Percentiles rank a stretch among this genome's conserved stretches.
phyloP scores from a whole-genome alignment of 2,888 invertebrate genomes.

The Drosophila prostipennis region DNA sequence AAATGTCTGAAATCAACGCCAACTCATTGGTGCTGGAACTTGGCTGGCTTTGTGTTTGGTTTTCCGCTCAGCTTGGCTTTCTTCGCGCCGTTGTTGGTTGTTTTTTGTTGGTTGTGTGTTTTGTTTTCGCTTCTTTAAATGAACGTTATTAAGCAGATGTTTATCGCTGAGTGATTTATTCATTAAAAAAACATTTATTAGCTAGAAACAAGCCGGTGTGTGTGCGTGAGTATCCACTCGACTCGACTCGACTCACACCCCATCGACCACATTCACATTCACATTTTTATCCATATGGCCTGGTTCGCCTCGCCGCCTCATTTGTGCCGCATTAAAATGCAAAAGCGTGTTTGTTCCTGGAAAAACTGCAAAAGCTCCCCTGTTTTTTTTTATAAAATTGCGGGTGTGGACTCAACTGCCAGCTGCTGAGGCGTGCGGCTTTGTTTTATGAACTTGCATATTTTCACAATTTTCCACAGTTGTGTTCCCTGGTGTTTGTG shows the following conservation, averaged over 20 bases:
- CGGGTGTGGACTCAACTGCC: conserved; percentile 48
- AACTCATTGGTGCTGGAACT: conserved; percentile 46
- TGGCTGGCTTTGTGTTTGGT: conserved; percentile 32
- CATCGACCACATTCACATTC: conserved; percentile 46
- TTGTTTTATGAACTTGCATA: conserved; percentile 68
- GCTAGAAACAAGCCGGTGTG: conserved; percentile 70
- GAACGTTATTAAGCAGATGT: conserved; percentile 84
- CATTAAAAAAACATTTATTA: conserved; percentile 84
- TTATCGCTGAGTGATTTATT: conserved; percentile 84
- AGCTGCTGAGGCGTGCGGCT: conserved; percentile 50
- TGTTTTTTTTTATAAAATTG: conserved; percentile 15
- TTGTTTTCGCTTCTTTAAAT: conserved; percentile 81
- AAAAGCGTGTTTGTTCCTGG: conserved; percentile 82
- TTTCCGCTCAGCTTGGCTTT: conserved; percentile 54
- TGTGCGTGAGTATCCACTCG: conserved; percentile 41
- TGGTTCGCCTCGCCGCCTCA: conserved; percentile 49
- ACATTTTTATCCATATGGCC: conserved; percentile 53
- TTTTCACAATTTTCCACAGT: conserved; percentile 58
- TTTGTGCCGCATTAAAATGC: conserved; percentile 78
- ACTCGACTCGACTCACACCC: conserved; percentile 42
- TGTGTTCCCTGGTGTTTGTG: conserved; percentile 27
- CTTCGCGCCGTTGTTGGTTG: conserved; percentile 9
- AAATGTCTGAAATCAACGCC: conserved; percentile 63
- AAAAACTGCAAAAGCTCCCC: conserved; percentile 63
- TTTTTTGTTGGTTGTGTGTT: conserved; percentile 51